Base-by-base conservation (phyloP, 2,888 invertebrate species). In the Chrysolina oricalcia region DNA sequence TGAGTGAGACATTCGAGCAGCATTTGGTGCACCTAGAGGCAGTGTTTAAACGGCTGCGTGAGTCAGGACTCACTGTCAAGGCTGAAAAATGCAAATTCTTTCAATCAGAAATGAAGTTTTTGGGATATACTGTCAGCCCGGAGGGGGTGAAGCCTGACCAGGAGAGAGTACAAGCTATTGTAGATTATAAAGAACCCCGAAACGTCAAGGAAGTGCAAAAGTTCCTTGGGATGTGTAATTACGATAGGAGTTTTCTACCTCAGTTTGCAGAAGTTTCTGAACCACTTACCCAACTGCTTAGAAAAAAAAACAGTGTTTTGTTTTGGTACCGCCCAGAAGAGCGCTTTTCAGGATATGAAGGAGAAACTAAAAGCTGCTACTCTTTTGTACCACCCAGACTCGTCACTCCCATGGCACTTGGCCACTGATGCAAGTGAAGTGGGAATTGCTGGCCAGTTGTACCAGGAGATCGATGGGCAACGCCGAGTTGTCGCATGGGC, bases 211-310 rank as follows among this genome's bases (percentile, higher is more conserved):
- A 73, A 3, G 27, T 75, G 40, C 62, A 53, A 50, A 41, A 65
- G 10, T 74, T 74, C 43, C 66, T 71, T 17, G 74, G 71, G 17
- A 13, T 70, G 2, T 23, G 50, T 11, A 71, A 71, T 35, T 71
- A 70, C 62, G 75, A 75, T 46, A 41, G 35, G 8, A 56, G 64
- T 19, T 76, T 70, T 64, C 73, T 70, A 15, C 48, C 67, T n/a
- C n/a, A 64, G 15, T 72, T 67, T 75, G 46, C 75, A 4, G 27
- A 63, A 5, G 11, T 64, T 50, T 50, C 50, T 5, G 50, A 50
- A 50, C 50, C 50, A n/a, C 50, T 50, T n/a, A 50, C 19, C n/a
- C n/a, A 19, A 0, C 50, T 50, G 1, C n/a, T 50, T 6, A 15
- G 50, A n/a, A 50, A 50, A 50, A n/a, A 50, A 50, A 10, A 6